Base-by-base conservation (phyloP, 2,113 vertebrate species). In the Oncorhynchus clarkii region DNA sequence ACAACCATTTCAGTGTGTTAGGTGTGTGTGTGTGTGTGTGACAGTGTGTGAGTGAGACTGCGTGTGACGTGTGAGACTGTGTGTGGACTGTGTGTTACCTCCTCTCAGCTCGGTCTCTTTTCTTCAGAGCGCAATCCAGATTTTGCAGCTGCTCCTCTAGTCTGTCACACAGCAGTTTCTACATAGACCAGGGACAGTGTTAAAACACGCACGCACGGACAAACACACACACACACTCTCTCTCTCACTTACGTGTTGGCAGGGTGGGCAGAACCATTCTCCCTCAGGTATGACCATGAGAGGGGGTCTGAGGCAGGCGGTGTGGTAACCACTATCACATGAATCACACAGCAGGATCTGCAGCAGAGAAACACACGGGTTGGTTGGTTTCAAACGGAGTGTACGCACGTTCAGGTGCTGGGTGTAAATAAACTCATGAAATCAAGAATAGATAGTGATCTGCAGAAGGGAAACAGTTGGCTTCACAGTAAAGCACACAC, bases 241-340 rank as follows among this genome's bases (percentile, higher is more conserved):
- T 34, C 24, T 34, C 49, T 5, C 4, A 73, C 95, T 82, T 93
- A 99, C 98, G 8, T 99, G 98, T 81, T 99, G 98, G 87, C 98
- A 99, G 18, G 97, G 96, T 0, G 97, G 98, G 84, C 98, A 99
- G 92, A 98, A 99, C 98, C 98, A 99, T 77, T 99, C 95, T 89
- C 98, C 98, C 0, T 99, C 97, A 0, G 98, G 98, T 78, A 99
- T 99, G 78, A 99, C 88, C 98, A 99, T 99, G 82, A 99, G 88
- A 0, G 97, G 98, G 7, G 98, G 98, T 2, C 98, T 94, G 71
- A 99, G 95, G 76, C 98, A 99, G 78, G 98, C 97, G 0, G 98
- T 99, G 84, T 99, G 98, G 85, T 97, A 99, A 0, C 98, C 98
- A 0, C 93, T 95, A 85, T 99, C 98, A 81, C 97, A 99, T 0